Conservation (phyloP, 2,888 invertebrate genomes). For the Mimachlamys varia region DNA sequence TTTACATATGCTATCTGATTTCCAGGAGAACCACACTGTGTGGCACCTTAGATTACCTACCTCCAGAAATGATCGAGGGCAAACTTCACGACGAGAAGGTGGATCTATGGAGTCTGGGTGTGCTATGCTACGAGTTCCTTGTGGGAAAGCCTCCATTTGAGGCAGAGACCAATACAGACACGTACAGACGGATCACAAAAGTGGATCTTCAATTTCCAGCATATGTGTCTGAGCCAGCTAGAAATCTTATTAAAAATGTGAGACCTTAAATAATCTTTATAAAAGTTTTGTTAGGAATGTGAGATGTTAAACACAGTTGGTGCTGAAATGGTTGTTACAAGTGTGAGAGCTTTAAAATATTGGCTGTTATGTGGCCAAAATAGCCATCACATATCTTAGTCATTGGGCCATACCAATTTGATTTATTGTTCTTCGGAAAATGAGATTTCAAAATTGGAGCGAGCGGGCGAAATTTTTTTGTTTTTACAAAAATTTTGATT, state of each 20-base stretch:
- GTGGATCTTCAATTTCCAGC: slow-evolving; percentile 81
- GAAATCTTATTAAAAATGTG: slow-evolving; percentile 82
- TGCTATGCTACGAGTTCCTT: slow-evolving; percentile 96
- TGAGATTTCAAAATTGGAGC: no score
- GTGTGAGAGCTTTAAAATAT: no score
- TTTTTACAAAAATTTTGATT: no score
- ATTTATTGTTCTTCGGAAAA: no score
- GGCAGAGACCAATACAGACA: slow-evolving; percentile 83
- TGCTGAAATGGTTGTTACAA: no score
- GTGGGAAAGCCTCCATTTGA: slow-evolving; percentile 98
- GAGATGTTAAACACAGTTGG: no score
- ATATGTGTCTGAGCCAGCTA: slow-evolving; percentile 80
- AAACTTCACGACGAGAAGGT: slow-evolving; percentile 90
- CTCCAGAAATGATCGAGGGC: slow-evolving; percentile 97
- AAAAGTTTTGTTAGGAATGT: no score
- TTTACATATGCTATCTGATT: no score
- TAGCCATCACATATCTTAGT: no score
- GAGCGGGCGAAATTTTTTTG: no score
- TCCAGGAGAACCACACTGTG: slow-evolving; percentile 93
- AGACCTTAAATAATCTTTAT: slow-evolving; percentile 6
- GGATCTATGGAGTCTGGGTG: slow-evolving; percentile 98
- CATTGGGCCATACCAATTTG: no score
- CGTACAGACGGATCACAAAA: slow-evolving; percentile 81
- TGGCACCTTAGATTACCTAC: slow-evolving; percentile 96
- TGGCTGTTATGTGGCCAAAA: no score